Conservation (phyloP, 1,140 invertebrate species). For the Aphelinus atriplicis region DNA sequence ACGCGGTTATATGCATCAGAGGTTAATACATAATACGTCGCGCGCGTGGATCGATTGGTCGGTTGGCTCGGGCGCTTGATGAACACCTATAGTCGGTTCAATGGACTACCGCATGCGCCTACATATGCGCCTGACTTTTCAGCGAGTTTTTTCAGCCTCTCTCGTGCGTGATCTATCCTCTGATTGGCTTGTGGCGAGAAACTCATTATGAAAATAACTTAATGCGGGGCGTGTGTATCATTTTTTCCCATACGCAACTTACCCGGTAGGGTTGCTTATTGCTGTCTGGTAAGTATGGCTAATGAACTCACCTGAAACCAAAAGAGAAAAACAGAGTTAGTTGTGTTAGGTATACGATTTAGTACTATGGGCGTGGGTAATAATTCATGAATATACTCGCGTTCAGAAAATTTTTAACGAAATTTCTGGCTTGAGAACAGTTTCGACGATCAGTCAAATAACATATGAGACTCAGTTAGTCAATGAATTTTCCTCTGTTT, state of each 20-base stretch:
- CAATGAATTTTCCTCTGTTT: too few species aligned
- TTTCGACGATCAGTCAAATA: too few species aligned
- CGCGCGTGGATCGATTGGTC: not conserved
- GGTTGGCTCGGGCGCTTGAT: not conserved
- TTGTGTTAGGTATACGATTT: too few species aligned
- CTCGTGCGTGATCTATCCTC: not conserved
- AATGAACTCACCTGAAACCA: slow-evolving; percentile 30
- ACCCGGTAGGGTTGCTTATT: not conserved
- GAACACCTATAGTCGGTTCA: slow-evolving; percentile 1
- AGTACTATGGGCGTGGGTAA: too few species aligned
- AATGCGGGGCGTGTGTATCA: not conserved
- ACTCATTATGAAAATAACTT: slow-evolving; percentile 9
- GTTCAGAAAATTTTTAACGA: too few species aligned
- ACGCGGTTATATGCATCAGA: not conserved
- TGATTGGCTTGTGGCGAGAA: slow-evolving; percentile 2
- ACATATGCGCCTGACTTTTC: too few species aligned
- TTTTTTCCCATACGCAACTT: not conserved
- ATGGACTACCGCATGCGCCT: not conserved
- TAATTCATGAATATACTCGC: too few species aligned
- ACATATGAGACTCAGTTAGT: too few species aligned
- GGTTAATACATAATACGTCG: not conserved
- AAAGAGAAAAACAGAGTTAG: not conserved
- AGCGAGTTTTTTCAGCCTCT: too few species aligned
- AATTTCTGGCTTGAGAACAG: too few species aligned
- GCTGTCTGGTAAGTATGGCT: not conserved